Evolutionary conservation across 2,113 vertebrate species (phyloP).

Genomic region (Orycteropus afer): DNA sequence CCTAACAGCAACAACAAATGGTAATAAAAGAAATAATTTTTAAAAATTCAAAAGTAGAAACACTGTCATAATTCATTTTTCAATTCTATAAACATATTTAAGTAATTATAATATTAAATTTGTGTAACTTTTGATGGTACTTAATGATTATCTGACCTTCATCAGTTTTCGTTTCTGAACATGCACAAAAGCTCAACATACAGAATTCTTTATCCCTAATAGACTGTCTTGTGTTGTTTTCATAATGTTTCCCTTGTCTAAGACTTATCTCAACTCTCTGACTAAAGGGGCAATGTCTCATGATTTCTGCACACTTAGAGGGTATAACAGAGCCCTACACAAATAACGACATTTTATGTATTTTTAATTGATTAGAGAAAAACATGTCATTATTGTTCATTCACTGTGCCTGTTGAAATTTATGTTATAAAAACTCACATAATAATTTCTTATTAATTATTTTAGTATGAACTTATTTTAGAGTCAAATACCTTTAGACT

Average conservation of each 20-base stretch:
- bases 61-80: not conserved
- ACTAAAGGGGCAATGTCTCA: not conserved
- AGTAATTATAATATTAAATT: not conserved
- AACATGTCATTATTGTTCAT: conserved; percentile 9
- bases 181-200: not conserved
- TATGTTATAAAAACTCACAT: not conserved
- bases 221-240: not conserved
- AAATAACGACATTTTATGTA: not conserved
- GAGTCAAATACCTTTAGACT: not conserved
- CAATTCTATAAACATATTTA: not conserved
- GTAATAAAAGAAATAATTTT: not conserved
- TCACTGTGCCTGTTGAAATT: not conserved
- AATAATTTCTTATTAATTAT: conserved; percentile 30
- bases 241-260: not conserved
- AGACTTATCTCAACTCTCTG: conserved; percentile 1
- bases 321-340: not conserved
- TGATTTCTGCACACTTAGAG: not conserved
- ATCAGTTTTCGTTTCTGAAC: not conserved
- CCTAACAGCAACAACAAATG: too few relatives aligned
- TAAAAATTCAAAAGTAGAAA: not conserved
- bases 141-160: not conserved
- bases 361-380: conserved; percentile 23
- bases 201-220: not conserved
- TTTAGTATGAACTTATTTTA: not conserved
- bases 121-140: not conserved